Evolutionary conservation across 2,113 vertebrate species (phyloP).

Genomic region (Oncorhynchus clarkii): DNA sequence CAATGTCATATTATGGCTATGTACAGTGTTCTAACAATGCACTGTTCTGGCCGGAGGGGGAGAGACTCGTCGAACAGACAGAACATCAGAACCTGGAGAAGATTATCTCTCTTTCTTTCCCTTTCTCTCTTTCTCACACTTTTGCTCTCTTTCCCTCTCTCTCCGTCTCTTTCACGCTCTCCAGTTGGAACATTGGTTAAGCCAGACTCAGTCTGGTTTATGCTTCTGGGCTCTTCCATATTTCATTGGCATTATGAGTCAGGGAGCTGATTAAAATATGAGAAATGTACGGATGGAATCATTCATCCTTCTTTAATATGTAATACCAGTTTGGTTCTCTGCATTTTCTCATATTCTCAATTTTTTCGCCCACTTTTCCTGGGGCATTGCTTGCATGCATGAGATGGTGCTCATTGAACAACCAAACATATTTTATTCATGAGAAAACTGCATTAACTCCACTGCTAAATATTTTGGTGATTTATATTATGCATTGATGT

Average conservation of each 20-base stretch:
- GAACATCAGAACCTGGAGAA: background rate
- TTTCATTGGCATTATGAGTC: constrained; percentile 58
- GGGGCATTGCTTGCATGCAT: constrained; percentile 53
- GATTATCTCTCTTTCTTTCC: constrained; percentile 18
- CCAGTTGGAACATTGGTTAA: background rate
- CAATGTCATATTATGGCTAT: too few species aligned
- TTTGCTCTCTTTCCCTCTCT: background rate
- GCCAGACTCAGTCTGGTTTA: constrained; percentile 10
- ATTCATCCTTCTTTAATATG: constrained; percentile 52
- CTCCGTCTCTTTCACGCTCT: background rate
- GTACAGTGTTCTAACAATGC: too few species aligned
- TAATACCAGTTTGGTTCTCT: constrained; percentile 42
- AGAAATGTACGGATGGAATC: constrained; percentile 34
- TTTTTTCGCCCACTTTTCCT: constrained; percentile 38
- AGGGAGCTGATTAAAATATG: constrained; percentile 58
- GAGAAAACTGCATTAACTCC: constrained; percentile 50
- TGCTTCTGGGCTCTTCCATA: constrained; percentile 52
- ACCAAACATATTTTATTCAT: constrained; percentile 63
- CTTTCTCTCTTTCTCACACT: constrained; percentile 16
- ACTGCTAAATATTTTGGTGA: too few species aligned
- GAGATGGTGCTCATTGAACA: constrained; percentile 52
- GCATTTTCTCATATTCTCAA: constrained; percentile 49
- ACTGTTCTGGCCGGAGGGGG: too few species aligned
- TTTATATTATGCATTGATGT: constrained; percentile 9
- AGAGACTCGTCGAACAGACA: too few species aligned